Evolutionary conservation across 2,888 invertebrate genomes (phyloP), one percentile per base, ranked within the genome.

Genomic region (Callyntrura guangdongensis): DNA sequence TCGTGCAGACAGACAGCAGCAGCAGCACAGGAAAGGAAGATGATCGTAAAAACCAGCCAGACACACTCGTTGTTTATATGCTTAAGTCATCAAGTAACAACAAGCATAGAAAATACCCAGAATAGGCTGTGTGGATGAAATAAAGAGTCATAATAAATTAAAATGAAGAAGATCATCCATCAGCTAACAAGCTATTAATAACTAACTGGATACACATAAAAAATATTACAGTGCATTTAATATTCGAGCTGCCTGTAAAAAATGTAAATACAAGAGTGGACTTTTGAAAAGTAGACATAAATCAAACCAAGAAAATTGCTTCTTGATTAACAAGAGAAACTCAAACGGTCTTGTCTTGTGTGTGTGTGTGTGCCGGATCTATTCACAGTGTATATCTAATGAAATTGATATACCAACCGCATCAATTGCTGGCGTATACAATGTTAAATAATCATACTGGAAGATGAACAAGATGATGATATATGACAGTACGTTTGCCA

Each of bases 281-380:
- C 27, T 36, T 36, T 27, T 45, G 17, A 69, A 36, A 69, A 36
- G 69, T 45, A 69, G 69, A 69, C 69, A 85, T 93, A 93, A 93
- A 93, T 93, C 93, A 93, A 93, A 92, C 92, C 92, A 87, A 86
- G 91, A 93, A 93, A 93, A n/a, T 93, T 91, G 93, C 92, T 93
- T 92, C 92, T 92, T 93, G 92, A 93, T 92, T 92, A 93, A 27
- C 36, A 12, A n/a, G 36, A 69, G 14, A 27, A n/a, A 14, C n/a
- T 11, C 11, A 53, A 53, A 53, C 53, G 3, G n/a, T 53, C 2
- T 53, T 14, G n/a, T n/a, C n/a, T n/a, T n/a, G n/a, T n/a, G n/a
- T n/a, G n/a, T n/a, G n/a, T n/a, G n/a, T 53, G 11, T 53, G 2
- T 14, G 12, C 11, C 53, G n/a, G 53, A n/a, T 53, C 12, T 9